Base-by-base conservation (phyloP, 23 tunicate species). In the Trididemnum miniatum region DNA sequence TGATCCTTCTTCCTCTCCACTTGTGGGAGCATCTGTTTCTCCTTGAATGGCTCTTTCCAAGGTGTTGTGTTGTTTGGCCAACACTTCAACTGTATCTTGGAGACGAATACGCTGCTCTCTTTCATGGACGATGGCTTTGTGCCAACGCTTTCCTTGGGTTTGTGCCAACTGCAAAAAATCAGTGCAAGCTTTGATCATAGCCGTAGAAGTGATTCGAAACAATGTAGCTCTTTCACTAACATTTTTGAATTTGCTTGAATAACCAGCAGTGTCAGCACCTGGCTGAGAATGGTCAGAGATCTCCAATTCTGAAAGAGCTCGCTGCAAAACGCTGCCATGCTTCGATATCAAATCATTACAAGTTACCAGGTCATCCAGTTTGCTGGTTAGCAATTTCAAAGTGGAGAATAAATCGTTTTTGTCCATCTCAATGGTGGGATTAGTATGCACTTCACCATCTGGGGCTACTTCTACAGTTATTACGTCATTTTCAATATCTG, bases 331-430 rank as follows among this genome's bases (percentile, higher is more conserved):
- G 34, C 87, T 72, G 38, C 97, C 99, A 83, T 96, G 99, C 52
- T 96, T 96, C 28, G 93, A 80, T 35, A 96, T 96, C 28, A 96
- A 72, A 50, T 91, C 96, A 74, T 96, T 86, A 86, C 99, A 96
- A 22, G 99, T 96, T 67, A 80, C 87, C 51, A 96, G 83, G 73
- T 96, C 99, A 65, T 88, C 92, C 37, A 96, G 79, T 49, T 96
- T 96, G 35, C 63, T 82, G 4, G 74, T 83, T 32, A 96, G 67
- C 4, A 85, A 20, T 63, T 65, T 60, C 80, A 96, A 63, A 38
- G 97, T 82, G 0, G 86, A 71, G 34, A 65, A 65, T 20, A 88
- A 22, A 22, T 91, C 92, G 69, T 63, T 85, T 9, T 69, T 28
- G 50, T 83, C 87, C 1, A 77, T 57, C 5, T 84, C 95, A 57